Percentiles rank a stretch among this genome's conserved stretches.
Evolutionary conservation across 2,797 vertebrate species (phyloP).

Genomic region (Clamator glandarius): DNA sequence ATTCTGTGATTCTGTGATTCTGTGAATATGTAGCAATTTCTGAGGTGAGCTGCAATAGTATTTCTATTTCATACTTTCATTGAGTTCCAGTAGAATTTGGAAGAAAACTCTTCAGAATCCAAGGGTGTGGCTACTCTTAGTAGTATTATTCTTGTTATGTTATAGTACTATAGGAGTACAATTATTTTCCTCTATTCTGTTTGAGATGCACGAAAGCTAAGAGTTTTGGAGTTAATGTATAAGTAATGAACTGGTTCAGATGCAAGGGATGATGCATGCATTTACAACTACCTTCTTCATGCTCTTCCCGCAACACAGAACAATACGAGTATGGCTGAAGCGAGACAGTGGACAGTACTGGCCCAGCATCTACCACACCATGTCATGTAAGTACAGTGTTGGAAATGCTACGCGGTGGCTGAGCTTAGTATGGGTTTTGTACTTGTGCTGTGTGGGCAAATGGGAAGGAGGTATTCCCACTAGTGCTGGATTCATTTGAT

Average conservation of each 20-base stretch:
- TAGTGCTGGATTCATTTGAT: background rate
- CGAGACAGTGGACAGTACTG: slow-evolving; percentile 98
- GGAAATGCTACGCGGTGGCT: background rate
- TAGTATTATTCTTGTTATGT: background rate
- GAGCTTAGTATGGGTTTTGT: background rate
- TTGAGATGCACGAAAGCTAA: background rate
- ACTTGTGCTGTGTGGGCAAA: background rate
- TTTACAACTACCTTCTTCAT: background rate
- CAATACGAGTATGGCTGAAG: slow-evolving; percentile 96
- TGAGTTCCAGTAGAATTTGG: background rate
- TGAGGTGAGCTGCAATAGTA: background rate
- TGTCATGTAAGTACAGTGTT: slow-evolving; percentile 89
- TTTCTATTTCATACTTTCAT: background rate
- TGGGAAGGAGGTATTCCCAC: background rate
- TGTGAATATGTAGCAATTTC: background rate
- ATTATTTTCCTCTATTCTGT: background rate
- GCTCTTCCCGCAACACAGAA: slow-evolving; percentile 75
- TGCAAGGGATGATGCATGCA: background rate
- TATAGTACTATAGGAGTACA: background rate
- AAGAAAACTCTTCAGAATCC: background rate
- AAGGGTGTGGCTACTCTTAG: background rate
- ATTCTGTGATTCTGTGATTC: no score
- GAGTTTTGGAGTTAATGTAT: background rate
- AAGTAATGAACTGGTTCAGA: background rate
- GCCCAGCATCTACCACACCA: slow-evolving; percentile 97